Base-by-base conservation (phyloP, 2,113 vertebrate species). In the Grammomys surdaster region DNA sequence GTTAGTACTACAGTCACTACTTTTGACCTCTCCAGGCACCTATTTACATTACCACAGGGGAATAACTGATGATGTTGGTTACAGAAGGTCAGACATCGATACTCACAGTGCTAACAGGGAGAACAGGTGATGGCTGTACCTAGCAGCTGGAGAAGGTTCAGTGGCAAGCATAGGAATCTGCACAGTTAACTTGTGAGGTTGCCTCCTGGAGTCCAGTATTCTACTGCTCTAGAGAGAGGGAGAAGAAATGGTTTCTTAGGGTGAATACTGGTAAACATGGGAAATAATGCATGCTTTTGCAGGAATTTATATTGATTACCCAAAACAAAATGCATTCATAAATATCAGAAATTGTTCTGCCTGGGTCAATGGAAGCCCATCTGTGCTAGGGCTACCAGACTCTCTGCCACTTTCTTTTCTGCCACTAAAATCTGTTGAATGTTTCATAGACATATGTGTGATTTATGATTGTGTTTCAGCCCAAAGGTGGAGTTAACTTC, bases 401-500 rank as follows among this genome's bases (percentile, higher is more conserved):
- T 36, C 60, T 82, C 22, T 72, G 46, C 67, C 56, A 13, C 46
- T n/a, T 7, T 43, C 4, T 36, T 26, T 76, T 91, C n/a, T 92
- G 31, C 58, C 85, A 48, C 5, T 58, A 85, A 82, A 63, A 90
- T 86, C 12, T 91, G 70, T 51, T 73, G n/a, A 80, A 43, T 48
- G 13, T 90, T 86, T n/a, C 65, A 81, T 36, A 94, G 8, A 24
- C 72, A 46, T 72, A 9, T 46, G 58, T n/a, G n/a, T 76, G n/a
- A 40, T 80, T 76, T 89, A 65, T 94, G 91, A 17, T 84, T 97
- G 40, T 91, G 46, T 98, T 54, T 20, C 95, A 99, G 98, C 98
- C 98, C 40, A 81, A 94, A 93, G 98, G 97, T 69, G 98, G 98
- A 90, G 82, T 98, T 56, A 65, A 95, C 51, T 99, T 98, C 67